phyloP scores from a whole-genome alignment of 1,140 invertebrate genomes.

The Pachypsylla venusta region DNA sequence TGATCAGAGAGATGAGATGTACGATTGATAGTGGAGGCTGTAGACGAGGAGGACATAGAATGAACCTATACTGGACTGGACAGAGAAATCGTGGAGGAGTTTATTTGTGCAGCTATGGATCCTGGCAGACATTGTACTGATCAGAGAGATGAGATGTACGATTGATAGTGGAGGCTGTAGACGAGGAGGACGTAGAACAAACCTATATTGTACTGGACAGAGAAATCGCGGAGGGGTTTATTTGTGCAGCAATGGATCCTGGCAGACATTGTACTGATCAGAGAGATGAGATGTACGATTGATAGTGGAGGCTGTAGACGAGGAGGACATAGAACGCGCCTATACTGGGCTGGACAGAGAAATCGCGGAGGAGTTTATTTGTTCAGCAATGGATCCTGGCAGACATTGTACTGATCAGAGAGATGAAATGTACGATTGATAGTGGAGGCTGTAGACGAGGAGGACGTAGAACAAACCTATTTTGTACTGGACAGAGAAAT shows the following conservation, averaged over 20 bases:
- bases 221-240: constrained; percentile 41
- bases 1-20: too few species aligned
- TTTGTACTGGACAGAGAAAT: constrained; percentile 37
- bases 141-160: too few species aligned
- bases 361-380: constrained; percentile 41
- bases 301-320: too few species aligned
- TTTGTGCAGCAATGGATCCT: constrained; percentile 36
- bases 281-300: too few species aligned
- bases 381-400: constrained; percentile 34
- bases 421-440: too few species aligned
- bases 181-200: not conserved
- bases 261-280: too few species aligned
- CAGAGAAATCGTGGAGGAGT: constrained; percentile 40
- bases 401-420: too few species aligned
- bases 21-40: too few species aligned
- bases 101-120: constrained; percentile 39
- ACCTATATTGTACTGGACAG: constrained; percentile 33
- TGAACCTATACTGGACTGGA: constrained; percentile 31
- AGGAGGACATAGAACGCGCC: not conserved
- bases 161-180: too few species aligned
- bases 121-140: too few species aligned
- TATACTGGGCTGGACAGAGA: constrained; percentile 34
- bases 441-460: not conserved
- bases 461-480: constrained; percentile 1
- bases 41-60: not conserved